phyloP scores from a whole-genome alignment of 2,113 vertebrate genomes.

The Antigone vipio region DNA sequence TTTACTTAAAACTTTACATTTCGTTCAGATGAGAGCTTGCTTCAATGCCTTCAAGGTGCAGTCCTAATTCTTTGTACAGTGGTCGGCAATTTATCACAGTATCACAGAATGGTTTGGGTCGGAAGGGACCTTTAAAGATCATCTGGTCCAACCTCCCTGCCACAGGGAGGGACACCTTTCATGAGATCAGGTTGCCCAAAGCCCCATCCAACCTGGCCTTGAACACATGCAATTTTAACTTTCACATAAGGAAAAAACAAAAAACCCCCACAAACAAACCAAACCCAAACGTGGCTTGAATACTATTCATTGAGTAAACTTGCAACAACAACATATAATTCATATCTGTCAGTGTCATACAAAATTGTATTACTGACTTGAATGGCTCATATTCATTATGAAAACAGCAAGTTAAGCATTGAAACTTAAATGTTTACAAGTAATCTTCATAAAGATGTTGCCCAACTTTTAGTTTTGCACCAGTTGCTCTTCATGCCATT shows the following conservation, averaged over 20 bases:
- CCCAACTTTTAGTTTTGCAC: background rate
- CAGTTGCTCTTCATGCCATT: background rate
- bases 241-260: background rate
- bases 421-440: background rate
- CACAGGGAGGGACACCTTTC: background rate
- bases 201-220: background rate
- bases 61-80: background rate
- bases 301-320: background rate
- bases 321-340: background rate
- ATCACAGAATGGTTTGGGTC: too few relatives aligned
- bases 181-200: background rate
- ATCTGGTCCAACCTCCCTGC: background rate
- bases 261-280: background rate
- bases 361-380: background rate
- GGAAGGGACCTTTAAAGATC: background rate
- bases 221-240: background rate
- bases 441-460: background rate
- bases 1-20: conserved; percentile 43
- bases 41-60: background rate
- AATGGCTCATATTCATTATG: background rate
- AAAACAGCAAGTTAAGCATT: background rate
- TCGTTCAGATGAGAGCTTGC: background rate
- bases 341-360: background rate
- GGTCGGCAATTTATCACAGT: background rate
- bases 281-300: background rate